Evolutionary conservation across 2,797 vertebrate species (phyloP).

Genomic region (Phalloptychus januarius): DNA sequence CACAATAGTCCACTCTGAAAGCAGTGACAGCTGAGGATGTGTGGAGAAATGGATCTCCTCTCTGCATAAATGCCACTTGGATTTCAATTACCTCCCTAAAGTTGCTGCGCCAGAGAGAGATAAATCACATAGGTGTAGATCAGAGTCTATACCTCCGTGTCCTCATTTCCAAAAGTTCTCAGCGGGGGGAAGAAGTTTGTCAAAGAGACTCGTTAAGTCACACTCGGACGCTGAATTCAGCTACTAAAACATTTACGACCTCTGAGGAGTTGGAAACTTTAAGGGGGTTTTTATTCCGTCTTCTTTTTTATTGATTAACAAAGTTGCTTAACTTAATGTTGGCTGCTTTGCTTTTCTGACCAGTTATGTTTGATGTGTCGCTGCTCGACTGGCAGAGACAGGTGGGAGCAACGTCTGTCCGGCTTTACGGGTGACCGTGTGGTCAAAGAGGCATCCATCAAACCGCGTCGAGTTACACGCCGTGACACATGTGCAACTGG

Average conservation of each 20-base stretch:
- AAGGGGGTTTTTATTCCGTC: conserved; percentile 15
- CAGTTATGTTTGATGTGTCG: conserved; percentile 48
- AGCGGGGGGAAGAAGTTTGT: conserved; percentile 42
- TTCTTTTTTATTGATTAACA: background rate
- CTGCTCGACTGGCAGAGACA: conserved; percentile 64
- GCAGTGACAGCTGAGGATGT: conserved; percentile 77
- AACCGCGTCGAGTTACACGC: conserved; percentile 57
- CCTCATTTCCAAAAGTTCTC: conserved; percentile 59
- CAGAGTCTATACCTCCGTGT: conserved; percentile 51
- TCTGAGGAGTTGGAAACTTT: conserved; percentile 37
- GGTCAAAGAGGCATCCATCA: conserved; percentile 57
- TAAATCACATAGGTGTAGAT: conserved; percentile 66
- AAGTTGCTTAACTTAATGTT: conserved; percentile 36
- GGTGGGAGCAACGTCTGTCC: conserved; percentile 56
- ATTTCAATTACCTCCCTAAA: conserved; percentile 72
- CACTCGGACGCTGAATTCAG: conserved; percentile 43
- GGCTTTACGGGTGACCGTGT: conserved; percentile 59
- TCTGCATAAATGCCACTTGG: conserved; percentile 70
- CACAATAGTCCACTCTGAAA: conserved; percentile 68
- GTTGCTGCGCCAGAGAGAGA: conserved; percentile 42
- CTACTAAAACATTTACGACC: conserved; percentile 37
- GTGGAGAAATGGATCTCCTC: conserved; percentile 66
- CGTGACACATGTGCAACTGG: conserved; percentile 54
- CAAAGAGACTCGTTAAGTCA: conserved; percentile 44
- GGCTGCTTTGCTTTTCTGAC: conserved; percentile 35